These are phyloP conservation scores for Mesitornis unicolor DNA, from an alignment of 2,113 vertebrate species.

Conservation along the genomic window DNA sequence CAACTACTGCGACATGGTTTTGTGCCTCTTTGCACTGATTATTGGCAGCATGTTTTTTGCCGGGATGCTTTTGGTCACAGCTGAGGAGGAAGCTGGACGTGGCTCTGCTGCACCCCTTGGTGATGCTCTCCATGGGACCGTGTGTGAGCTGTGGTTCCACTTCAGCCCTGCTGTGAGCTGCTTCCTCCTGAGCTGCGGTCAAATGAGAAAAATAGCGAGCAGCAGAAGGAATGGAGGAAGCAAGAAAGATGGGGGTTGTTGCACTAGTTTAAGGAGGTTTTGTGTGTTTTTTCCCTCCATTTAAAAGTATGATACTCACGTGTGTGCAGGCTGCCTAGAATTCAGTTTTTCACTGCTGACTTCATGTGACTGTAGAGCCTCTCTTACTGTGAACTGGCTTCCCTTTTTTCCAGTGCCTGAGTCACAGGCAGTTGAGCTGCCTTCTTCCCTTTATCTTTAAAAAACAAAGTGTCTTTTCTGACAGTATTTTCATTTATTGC, in stretches of 20 bases:
- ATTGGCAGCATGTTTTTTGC: not conserved
- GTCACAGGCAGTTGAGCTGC: not conserved
- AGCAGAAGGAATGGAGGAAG: not conserved
- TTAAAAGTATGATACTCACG: not conserved
- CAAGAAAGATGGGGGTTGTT: not conserved
- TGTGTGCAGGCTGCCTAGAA: not conserved
- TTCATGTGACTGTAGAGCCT: fast-evolving
- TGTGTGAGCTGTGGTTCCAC: not conserved
- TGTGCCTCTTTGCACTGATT: not conserved
- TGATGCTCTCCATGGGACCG: not conserved
- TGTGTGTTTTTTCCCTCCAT: fast-evolving
- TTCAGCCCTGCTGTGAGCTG: not conserved
- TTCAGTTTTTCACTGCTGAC: not conserved
- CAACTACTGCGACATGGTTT: not conserved
- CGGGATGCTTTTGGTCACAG: not conserved
- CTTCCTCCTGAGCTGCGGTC: not conserved
- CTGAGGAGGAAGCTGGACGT: not conserved
- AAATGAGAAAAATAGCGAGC: not conserved
- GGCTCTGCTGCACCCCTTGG: not conserved
- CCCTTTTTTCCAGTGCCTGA: not conserved
- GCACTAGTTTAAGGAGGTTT: not conserved
- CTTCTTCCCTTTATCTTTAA: not conserved
- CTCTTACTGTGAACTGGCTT: not conserved
- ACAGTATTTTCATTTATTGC: not conserved
- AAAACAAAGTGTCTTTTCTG: not conserved